Evolutionary conservation across 1,140 invertebrate genomes (phyloP), one percentile per base, ranked within the genome.

Genomic region (Acromyrmex echinatior): DNA sequence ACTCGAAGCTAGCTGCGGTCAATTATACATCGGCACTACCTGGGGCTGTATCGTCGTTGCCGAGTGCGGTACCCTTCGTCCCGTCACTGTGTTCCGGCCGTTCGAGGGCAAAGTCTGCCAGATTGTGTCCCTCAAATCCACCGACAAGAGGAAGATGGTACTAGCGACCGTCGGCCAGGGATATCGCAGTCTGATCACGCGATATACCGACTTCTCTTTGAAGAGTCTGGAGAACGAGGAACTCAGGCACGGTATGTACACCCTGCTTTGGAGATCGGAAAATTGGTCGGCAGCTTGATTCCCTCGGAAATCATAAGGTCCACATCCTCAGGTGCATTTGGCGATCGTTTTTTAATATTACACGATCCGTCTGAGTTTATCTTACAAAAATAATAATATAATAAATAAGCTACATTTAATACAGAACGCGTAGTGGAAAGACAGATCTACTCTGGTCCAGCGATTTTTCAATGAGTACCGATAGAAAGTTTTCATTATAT

Each of bases 21-120:
- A 97, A 85, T 94, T 99, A 10, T 99, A 98, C 93, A 97, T 98
- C 76, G 98, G 98, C 56, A 99, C 98, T 2, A 98, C 97, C 1
- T 98, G 98, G 98, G 98, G 98, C 10, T 99, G 98, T 93, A 96
- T 99, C 51, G 97, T 99, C 25, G 97, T 99, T 1, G 98, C 98
- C 3, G 98, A 98, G 94, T 96, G 97, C 53, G 96, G 96, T 63
- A 97, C 97, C 3, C 95, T 99, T 79, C 96, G 98, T 28, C 98
- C 98, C 0, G 97, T 99, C 49, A 98, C 98, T 0, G 98, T 99
- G 18, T 99, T 99, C 94, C 96, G 98, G 74, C 98, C 98, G 0
- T 98, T 98, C 92, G 98, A 98, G 93, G 97, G 98, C 90, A 98
- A 99, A 94, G 98, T 96, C 39, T 94, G 95, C 62, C 92, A 96